Base-by-base conservation (phyloP, 2,113 vertebrate genomes). In the Glaucidium brasilianum region DNA sequence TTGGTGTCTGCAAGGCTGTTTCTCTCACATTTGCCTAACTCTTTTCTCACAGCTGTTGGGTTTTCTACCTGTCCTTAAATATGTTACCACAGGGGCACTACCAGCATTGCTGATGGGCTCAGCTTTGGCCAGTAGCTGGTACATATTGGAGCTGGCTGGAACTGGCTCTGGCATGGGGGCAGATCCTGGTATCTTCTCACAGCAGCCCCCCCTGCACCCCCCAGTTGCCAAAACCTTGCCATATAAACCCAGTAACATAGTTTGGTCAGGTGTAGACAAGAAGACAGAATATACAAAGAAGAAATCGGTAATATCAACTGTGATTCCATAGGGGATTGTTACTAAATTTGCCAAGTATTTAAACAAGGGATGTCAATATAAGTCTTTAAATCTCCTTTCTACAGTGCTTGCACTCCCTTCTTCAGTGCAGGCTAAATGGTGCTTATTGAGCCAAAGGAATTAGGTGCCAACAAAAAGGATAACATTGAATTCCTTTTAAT, bases 281-380 rank as follows among this genome's bases (percentile, higher is more conserved):
- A 63, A 88, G 25, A 16, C 26, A 72, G 41, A 50, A 5, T 50
- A 18, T 43, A 15, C 26, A 75, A 77, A 71, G 56, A 32, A 77
- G 56, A 63, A 84, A 30, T 56, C 2, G 15, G 34, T 37, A 62
- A 11, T 60, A 78, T 2, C 0, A 0, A 9, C 49, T 68, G 53
- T 39, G 39, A 53, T 89, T 86, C 27, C 22, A 11, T 9, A 50
- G 59, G 19, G 11, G 8, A 58, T 78, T 75, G 58, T 23, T 60
- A 53, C 29, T 64, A 7, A 92, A 85, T 27, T 53, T 78, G 17
- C 14, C 10, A 50, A 60, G 56, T 81, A 5, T 91, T 84, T 82
- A 52, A 85, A 68, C 22, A 55, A 50, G 8, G 35, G 20, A 62
- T 79, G 18, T 83, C 26, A 23, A 55, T 50, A 3, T 0, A 47